Base-by-base conservation (phyloP, 2,888 invertebrate species). In the Chalcosyrphus nemorum region DNA sequence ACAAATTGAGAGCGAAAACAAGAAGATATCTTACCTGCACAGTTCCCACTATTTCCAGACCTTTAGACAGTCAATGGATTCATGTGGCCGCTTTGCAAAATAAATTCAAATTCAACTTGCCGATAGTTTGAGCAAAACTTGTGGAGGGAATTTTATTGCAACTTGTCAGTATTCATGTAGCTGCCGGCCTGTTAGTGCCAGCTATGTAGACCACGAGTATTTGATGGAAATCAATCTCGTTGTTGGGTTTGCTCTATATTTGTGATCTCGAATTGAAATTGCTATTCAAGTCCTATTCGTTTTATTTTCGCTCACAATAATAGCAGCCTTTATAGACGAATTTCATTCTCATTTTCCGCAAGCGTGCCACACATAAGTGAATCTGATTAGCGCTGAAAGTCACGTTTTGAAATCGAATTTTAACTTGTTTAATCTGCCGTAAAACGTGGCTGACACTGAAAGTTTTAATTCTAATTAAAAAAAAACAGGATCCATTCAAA, bases 1-100 rank as follows among this genome's bases (percentile, higher is more conserved):
- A 24, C 15, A 71, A 54, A 63, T 71, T 71, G 63, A 71, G 72
- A 65, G 72, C 56, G 24, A 72, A 72, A 38, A 65, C 27, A 41
- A 21, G 54, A 57, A 71, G 71, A 71, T 56, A 78, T 50, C 41
- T 29, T 57, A 29, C 63, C 21, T 47, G 13, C 21, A 65, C 7
- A 45, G 13, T 54, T 38, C 77, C 27, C 70, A 19, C 61, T 47
- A 27, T 77, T 45, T 70, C 38, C 29, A 52, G 29, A 63, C 52
- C 68, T 52, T 59, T 32, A 38, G 7, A 66, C 13, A 50, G 19
- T 41, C 24, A 21, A 7, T 13, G 13, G 38, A 57, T 17, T 38
- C 50, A 35, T 32, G 21, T 17, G 27, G 21, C 35, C 2, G 47
- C 47, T 63, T 19, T 35, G 47, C n/a, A 45, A 27, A n/a, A 43